Base-by-base conservation (phyloP, 35 echinoderm and acorn worm genomes). In the Ophioderma brevispina region DNA sequence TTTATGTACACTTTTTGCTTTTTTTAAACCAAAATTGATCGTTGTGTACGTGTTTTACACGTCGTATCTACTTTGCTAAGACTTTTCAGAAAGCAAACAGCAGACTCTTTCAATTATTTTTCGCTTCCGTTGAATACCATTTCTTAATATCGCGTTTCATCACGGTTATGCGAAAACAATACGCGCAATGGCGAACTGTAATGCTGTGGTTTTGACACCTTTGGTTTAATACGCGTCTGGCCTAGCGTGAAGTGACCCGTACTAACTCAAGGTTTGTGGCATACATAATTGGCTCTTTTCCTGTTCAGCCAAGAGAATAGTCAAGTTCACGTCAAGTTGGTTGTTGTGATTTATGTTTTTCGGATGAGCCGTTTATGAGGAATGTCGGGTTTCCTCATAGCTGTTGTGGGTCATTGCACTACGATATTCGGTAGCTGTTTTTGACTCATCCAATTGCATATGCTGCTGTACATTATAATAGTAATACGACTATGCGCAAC, bases 131-230 rank as follows among this genome's bases (percentile, higher is more conserved):
- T 84, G 90, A 84, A 31, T 39, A 84, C 81, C 77, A 86, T 79
- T 86, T 85, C 86, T 91, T 55, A 86, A 77, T 84, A 86, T 91
- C 82, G 81, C 35, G 82, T 91, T 91, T 91, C 77, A n/a, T n/a
- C n/a, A 91, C 90, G 82, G 82, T 91, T 76, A 91, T 40, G 34
- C 70, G 64, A 85, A 59, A 52, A 85, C 49, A 85, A 33, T n/a
- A 34, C 83, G 83, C 49, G 35, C 83, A 85, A 70, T 70, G 28
- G 28, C 59, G 59, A 70, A 18, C 23, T 8, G 28, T 70, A 70
- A 70, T 70, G 59, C 59, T 8, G 10, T 3, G 10, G 59, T 70
- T 70, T 70, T 70, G 59, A 70, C 59, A 70, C 59, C 59, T 70
- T 25, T 70, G 59, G 10, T 70, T 2, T 13, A 30, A 30, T 6